These are phyloP conservation scores for Garrulus glandarius DNA, from an alignment of 2,797 vertebrate genomes.

Conservation along the genomic window DNA sequence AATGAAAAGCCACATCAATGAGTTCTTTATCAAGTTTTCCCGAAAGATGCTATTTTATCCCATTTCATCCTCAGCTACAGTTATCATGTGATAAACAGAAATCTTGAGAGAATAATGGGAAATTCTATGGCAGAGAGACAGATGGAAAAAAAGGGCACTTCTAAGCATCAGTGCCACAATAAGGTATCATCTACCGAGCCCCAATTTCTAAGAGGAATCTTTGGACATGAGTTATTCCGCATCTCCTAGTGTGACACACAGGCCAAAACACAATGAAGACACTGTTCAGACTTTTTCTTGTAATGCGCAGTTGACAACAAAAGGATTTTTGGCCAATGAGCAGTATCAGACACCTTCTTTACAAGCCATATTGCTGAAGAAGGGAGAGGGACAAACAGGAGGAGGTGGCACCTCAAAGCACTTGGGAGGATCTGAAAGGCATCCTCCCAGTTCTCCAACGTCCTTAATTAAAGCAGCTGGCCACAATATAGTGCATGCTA, in stretches of 20 bases:
- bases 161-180: background rate
- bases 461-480: background rate
- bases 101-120: background rate
- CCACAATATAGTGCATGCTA: background rate
- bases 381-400: background rate
- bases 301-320: background rate
- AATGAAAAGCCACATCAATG: background rate
- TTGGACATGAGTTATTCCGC: background rate
- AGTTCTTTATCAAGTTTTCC: background rate
- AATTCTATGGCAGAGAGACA: background rate
- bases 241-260: background rate
- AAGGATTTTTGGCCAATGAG: background rate
- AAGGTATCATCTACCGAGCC: fast-evolving
- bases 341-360: background rate
- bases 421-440: background rate
- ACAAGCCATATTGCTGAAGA: background rate
- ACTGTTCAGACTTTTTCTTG: background rate
- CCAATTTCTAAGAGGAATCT: background rate
- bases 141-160: background rate
- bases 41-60: background rate
- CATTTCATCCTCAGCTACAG: background rate
- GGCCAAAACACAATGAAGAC: background rate
- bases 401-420: background rate
- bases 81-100: background rate
- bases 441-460: background rate